A percentile compares a stretch with the other conserved stretches of the same genome.
phyloP scores from a whole-genome alignment of 2,113 vertebrate species.

The Aptenodytes patagonicus region DNA sequence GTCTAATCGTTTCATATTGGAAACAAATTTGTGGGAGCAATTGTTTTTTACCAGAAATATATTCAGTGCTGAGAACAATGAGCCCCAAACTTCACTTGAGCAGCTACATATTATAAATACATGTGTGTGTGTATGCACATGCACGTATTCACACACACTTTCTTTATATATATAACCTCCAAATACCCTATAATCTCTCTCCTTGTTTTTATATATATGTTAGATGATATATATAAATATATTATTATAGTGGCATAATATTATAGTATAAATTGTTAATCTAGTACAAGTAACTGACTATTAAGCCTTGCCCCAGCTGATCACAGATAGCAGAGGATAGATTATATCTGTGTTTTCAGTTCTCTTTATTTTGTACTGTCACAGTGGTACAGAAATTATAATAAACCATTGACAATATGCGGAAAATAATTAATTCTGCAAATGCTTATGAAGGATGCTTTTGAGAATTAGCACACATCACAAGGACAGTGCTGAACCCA shows the following conservation, averaged over 20 bases:
- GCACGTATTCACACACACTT: fast-evolving
- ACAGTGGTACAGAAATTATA: not conserved
- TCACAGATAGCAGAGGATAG: not conserved
- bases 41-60: not conserved
- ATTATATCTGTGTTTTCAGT: not conserved
- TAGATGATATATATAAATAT: not conserved
- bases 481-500: not conserved
- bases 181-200: not conserved
- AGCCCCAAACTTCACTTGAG: fast-evolving
- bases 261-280: not conserved
- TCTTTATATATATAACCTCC: fast-evolving
- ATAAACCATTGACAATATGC: not conserved
- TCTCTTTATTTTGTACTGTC: not conserved
- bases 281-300: not conserved
- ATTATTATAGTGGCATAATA: not conserved
- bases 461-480: not conserved
- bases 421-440: not conserved
- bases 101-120: not conserved
- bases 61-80: not conserved
- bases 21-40: not conserved
- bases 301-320: not conserved
- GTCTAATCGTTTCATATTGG: not conserved
- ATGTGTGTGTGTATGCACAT: fast-evolving
- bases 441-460: not conserved
- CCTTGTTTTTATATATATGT: not conserved